phyloP scores from a whole-genome alignment of 1,140 invertebrate genomes.

The Euborellia annulipes region DNA sequence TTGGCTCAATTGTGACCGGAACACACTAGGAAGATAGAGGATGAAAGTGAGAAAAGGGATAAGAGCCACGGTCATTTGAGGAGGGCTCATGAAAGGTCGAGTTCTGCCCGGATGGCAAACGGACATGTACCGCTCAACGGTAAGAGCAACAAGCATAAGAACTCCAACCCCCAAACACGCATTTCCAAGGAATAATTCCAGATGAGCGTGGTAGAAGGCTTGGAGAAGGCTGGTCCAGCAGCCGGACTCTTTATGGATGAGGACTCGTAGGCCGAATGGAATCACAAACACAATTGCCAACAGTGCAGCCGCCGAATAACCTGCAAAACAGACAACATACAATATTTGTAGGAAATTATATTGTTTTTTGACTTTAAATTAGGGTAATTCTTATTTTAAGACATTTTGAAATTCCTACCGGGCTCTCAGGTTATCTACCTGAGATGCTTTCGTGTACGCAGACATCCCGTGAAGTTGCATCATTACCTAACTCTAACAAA shows the following conservation, averaged over 20 bases:
- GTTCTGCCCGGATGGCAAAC: conserved; percentile 58
- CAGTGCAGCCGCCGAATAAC: conserved; percentile 51
- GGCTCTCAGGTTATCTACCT: too few species aligned
- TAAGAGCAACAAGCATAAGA: conserved; percentile 62
- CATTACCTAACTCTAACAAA: too few species aligned
- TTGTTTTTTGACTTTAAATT: too few species aligned
- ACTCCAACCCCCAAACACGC: conserved; percentile 56
- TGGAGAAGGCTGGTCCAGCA: conserved; percentile 42
- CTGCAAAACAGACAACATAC: too few species aligned
- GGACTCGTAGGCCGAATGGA: conserved; percentile 49
- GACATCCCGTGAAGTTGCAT: too few species aligned
- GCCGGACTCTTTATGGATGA: conserved; percentile 45
- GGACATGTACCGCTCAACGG: conserved; percentile 62
- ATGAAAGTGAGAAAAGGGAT: conserved; percentile 44
- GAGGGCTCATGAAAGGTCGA: conserved; percentile 40
- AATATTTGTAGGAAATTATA: too few species aligned
- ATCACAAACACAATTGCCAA: conserved; percentile 54
- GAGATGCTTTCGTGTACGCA: too few species aligned
- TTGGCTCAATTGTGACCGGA: conserved; percentile 39
- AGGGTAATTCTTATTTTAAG: too few species aligned
- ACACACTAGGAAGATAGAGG: conserved; percentile 44
- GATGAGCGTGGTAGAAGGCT: conserved; percentile 54
- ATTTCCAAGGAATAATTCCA: conserved; percentile 58
- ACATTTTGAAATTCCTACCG: too few species aligned
- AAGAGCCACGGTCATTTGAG: conserved; percentile 38